These are phyloP conservation scores for Eretmocerus hayati DNA, from an alignment of 2,888 invertebrate genomes.

Conservation along the genomic window DNA sequence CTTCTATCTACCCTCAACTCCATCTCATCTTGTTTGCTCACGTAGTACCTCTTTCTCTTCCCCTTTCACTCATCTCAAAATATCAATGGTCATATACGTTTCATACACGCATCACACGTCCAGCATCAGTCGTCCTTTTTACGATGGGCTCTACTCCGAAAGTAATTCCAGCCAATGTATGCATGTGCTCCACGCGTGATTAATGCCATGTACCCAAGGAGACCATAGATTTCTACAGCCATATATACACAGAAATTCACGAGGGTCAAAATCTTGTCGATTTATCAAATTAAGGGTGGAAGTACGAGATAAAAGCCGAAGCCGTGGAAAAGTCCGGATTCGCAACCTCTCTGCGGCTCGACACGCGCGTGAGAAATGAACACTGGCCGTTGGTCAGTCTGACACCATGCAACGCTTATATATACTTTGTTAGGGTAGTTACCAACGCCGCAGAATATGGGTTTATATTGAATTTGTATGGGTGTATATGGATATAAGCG, in stretches of 20 bases:
- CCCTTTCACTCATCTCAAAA: constrained; percentile 16
- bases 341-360: constrained; percentile 23
- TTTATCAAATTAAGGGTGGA: constrained; percentile 48
- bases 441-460: too few relatives aligned
- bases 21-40: neutral
- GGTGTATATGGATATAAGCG: too few relatives aligned
- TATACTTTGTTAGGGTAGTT: too few relatives aligned
- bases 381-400: constrained; percentile 32
- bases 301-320: constrained; percentile 43
- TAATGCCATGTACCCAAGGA: constrained; percentile 32
- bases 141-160: too few relatives aligned
- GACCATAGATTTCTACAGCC: neutral
- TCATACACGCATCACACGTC: too few relatives aligned
- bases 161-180: constrained; percentile 45
- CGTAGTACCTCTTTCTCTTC: neutral
- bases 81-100: too few relatives aligned
- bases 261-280: constrained; percentile 43
- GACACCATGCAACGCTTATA: too few relatives aligned
- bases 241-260: too few relatives aligned
- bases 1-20: too few relatives aligned
- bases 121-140: too few relatives aligned
- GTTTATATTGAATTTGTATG: too few relatives aligned
- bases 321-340: constrained; percentile 39
- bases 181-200: constrained; percentile 43
- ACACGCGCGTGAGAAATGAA: constrained; percentile 32